A percentile compares a stretch with the other conserved stretches of the same genome.
phyloP scores from a whole-genome alignment of 2,888 invertebrate species.

The Mesoligia furuncula region DNA sequence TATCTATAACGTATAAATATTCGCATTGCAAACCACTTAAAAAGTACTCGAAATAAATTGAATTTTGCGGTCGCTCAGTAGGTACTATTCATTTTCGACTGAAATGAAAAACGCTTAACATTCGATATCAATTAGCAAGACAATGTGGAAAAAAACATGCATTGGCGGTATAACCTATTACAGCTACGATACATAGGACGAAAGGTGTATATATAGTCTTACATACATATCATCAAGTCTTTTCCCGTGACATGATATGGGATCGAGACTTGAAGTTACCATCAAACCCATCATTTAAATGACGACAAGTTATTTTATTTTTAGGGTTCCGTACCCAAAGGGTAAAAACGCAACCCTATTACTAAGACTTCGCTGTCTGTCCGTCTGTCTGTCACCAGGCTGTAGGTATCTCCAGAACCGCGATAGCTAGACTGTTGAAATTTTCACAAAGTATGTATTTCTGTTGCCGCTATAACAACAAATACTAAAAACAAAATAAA shows the following conservation, averaged over 20 bases:
- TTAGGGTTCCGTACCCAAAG: no score
- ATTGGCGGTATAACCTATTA: background rate
- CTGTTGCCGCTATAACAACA: no score
- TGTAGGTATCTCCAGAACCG: no score
- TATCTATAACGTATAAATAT: background rate
- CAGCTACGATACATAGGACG: no score
- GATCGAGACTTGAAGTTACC: background rate
- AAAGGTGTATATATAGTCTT: background rate
- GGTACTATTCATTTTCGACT: background rate
- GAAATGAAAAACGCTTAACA: conserved; percentile 10
- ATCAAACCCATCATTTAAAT: background rate
- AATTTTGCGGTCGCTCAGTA: background rate
- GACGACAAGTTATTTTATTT: background rate
- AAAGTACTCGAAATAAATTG: conserved; percentile 2
- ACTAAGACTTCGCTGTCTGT: no score
- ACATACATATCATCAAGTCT: background rate
- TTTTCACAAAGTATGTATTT: no score
- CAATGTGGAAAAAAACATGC: background rate
- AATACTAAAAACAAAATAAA: no score
- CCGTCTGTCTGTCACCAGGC: no score
- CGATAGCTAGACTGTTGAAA: no score
- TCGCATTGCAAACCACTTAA: background rate
- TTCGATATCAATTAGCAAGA: background rate
- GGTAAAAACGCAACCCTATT: no score
- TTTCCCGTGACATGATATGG: no score